phyloP scores from a whole-genome alignment of 2,888 invertebrate genomes.

The Phasia obesa region DNA sequence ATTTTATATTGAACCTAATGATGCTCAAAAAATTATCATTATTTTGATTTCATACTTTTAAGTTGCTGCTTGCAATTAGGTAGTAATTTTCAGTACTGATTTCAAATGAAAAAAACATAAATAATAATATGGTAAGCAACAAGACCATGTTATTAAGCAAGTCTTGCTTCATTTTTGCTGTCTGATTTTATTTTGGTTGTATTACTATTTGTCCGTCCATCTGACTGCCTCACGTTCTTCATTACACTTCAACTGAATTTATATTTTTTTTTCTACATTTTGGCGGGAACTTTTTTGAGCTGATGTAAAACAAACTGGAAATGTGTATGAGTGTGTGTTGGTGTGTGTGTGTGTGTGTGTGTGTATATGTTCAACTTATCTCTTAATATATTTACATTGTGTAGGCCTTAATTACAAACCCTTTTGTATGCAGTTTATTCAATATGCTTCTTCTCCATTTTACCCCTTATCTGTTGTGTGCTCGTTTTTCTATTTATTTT shows the following conservation, averaged over 20 bases:
- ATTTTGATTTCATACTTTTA: constrained; percentile 1
- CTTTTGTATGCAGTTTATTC: constrained; percentile 40
- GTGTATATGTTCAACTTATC: neutral
- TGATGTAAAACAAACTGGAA: neutral
- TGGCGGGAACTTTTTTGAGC: constrained; percentile 4
- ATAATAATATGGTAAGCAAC: no score
- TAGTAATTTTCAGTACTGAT: constrained; percentile 27
- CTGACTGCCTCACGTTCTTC: constrained; percentile 28
- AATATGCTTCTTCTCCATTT: constrained; percentile 6
- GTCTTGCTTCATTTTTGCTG: constrained; percentile 26
- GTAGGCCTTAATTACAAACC: constrained; percentile 45
- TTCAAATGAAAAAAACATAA: neutral
- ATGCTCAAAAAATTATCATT: no score
- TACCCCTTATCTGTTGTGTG: neutral
- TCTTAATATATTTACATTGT: constrained; percentile 22
- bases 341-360: neutral
- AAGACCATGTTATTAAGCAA: neutral
- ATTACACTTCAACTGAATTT: constrained; percentile 1
- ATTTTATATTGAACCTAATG: no score
- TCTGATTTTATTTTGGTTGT: constrained; percentile 17
- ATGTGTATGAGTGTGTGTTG: neutral
- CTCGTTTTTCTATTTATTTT: neutral
- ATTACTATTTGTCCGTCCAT: constrained; percentile 2
- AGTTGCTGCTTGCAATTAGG: neutral
- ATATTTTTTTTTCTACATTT: neutral